Conservation (phyloP, 1,140 invertebrate genomes). For the Lepidurus apus region DNA sequence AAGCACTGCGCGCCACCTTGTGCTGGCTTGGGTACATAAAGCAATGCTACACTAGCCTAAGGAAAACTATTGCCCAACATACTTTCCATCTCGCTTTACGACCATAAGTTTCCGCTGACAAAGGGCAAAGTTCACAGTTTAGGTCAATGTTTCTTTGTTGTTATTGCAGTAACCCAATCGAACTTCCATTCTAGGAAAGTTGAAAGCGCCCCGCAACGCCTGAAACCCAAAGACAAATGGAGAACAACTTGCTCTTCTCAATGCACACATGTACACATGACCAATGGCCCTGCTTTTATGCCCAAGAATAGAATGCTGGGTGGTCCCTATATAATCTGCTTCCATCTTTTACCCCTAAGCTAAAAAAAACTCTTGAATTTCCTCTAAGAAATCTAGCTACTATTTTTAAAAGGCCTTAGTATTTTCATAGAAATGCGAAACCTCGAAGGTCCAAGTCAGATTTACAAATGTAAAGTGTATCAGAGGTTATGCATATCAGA, state of each 20-base stretch:
- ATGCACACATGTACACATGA: background rate
- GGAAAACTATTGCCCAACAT: background rate
- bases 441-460: too few species aligned
- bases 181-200: background rate
- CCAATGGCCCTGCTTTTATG: background rate
- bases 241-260: background rate
- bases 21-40: too few species aligned
- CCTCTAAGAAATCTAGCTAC: too few species aligned
- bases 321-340: background rate
- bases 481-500: too few species aligned
- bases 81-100: background rate
- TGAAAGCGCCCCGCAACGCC: background rate
- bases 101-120: background rate
- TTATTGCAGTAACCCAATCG: background rate
- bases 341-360: background rate
- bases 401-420: too few species aligned
- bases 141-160: constrained; percentile 10
- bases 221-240: background rate
- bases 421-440: too few species aligned
- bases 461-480: too few species aligned
- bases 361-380: background rate
- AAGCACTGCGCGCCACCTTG: too few species aligned
- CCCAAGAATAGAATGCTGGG: background rate
- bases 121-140: background rate
- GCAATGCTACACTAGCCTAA: too few species aligned